Evolutionary conservation across 2,797 vertebrate genomes (phyloP).

Genomic region (Oryzias sinensis): DNA sequence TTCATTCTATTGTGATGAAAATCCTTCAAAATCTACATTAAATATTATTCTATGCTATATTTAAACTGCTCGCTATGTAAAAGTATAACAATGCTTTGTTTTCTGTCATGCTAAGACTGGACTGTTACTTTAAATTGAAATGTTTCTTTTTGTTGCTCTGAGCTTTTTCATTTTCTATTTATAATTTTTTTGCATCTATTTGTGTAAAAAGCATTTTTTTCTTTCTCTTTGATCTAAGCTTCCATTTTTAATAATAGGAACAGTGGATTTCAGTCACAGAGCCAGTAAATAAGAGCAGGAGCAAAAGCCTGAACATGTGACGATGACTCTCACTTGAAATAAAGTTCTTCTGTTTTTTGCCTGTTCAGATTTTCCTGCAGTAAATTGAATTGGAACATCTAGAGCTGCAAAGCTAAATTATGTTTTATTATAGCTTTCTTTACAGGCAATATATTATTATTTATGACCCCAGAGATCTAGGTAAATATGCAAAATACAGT

Average conservation of each 20-base stretch:
- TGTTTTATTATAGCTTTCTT: background rate
- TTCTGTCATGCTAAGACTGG: constrained; percentile 22
- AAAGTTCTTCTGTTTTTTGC: constrained; percentile 66
- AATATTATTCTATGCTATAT: background rate
- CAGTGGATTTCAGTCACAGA: constrained; percentile 21
- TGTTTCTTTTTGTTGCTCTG: constrained; percentile 28
- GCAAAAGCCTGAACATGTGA: constrained; percentile 57
- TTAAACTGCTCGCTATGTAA: background rate
- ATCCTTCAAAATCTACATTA: no score
- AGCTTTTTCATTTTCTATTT: constrained; percentile 68
- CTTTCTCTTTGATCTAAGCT: constrained; percentile 26
- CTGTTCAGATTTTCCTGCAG: constrained; percentile 19
- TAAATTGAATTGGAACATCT: background rate
- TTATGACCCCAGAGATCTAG: background rate
- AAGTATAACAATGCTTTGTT: background rate
- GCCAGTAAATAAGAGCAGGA: constrained; percentile 43
- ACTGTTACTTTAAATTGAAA: constrained; percentile 35
- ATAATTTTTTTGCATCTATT: constrained; percentile 57
- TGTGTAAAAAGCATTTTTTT: constrained; percentile 38
- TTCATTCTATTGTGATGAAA: constrained; percentile 16
- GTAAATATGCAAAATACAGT: background rate
- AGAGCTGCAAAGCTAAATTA: background rate
- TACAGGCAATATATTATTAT: constrained; percentile 2
- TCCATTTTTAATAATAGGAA: constrained; percentile 36
- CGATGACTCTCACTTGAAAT: constrained; percentile 74